phyloP scores from a whole-genome alignment of 2,888 invertebrate genomes.

The Diloba caeruleocephala region DNA sequence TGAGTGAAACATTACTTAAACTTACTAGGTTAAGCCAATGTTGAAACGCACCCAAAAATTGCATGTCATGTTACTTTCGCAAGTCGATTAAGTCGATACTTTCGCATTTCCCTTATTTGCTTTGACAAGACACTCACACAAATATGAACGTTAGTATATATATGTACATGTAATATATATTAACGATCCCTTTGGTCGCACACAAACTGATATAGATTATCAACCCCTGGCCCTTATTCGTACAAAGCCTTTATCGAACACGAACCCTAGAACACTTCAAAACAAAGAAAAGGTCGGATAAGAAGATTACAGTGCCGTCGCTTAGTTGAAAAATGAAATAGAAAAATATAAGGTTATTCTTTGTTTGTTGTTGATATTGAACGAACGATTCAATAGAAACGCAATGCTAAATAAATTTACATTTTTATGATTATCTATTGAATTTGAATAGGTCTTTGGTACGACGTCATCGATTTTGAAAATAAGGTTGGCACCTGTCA shows the following conservation, averaged over 20 bases:
- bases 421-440: slow-evolving; percentile 52
- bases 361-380: slow-evolving; percentile 38
- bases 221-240: slow-evolving; percentile 72
- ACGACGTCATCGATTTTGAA: slow-evolving; percentile 66
- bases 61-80: slow-evolving; percentile 57
- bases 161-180: slow-evolving; percentile 52
- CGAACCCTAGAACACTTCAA: slow-evolving; percentile 74
- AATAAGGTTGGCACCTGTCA: slow-evolving; percentile 73
- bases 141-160: slow-evolving; percentile 32
- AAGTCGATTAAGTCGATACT: slow-evolving; percentile 60
- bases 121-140: slow-evolving; percentile 48
- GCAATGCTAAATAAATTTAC: slow-evolving; percentile 32
- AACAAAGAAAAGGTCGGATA: slow-evolving; percentile 77
- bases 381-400: slow-evolving; percentile 30
- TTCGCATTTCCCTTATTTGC: slow-evolving; percentile 51
- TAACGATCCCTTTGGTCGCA: slow-evolving; percentile 70
- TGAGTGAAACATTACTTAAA: slow-evolving; percentile 20
- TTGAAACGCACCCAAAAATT: slow-evolving; percentile 38
- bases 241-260: slow-evolving; percentile 73
- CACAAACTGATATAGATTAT: slow-evolving; percentile 82
- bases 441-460: slow-evolving; percentile 55
- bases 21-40: slow-evolving; percentile 8
- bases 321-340: slow-evolving; percentile 66
- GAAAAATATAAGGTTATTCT: slow-evolving; percentile 58
- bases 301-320: slow-evolving; percentile 75